Base-by-base conservation (phyloP, 2,888 invertebrate species). In the Folsomia candida region DNA sequence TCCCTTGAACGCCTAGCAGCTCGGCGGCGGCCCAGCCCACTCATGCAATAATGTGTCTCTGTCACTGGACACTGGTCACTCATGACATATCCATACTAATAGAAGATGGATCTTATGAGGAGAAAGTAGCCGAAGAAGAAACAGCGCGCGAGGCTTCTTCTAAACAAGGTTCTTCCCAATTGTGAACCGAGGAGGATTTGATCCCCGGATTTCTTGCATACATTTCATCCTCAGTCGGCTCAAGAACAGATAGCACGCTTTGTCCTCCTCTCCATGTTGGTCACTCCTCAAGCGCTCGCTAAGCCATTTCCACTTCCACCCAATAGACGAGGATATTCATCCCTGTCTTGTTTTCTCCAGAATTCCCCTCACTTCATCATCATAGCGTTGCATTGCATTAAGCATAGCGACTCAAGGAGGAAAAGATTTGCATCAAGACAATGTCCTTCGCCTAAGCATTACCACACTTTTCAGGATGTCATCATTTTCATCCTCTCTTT, bases 381-480 rank as follows among this genome's bases (percentile, higher is more conserved):
- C 77, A 76, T 76, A 77, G 72, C 74, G 76, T 77, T n/a, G n/a
- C n/a, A n/a, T 77, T 77, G 76, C 77, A 77, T 77, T 76, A 77
- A 77, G 70, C 60, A 71, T 70, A 75, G 73, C 29, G 3, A n/a
- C n/a, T n/a, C n/a, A n/a, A n/a, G 60, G 28, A 63, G 68, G 70
- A 64, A 69, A 54, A 72, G 71, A 70, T 71, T 51, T 70, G 71
- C 67, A 70, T 70, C 65, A 66, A 74, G 68, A 75, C 73, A 75
- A 71, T 75, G 75, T 73, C 72, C 73, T 68, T 66, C 65, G 61
- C 67, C 62, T 66, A 75, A 68, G 68, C 72, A 74, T 77, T 77
- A 75, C 77, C 77, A 72, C 74, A 75, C 70, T 74, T 76, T 77
- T 70, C 78, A 76, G 78, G 78, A 78, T 78, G 78, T 78, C 78